A percentile compares a stretch with the other conserved stretches of the same genome.
phyloP scores from a whole-genome alignment of 37 sponge, comb jelly and placozoan genomes.

The Halisarca cf. caerulea region DNA sequence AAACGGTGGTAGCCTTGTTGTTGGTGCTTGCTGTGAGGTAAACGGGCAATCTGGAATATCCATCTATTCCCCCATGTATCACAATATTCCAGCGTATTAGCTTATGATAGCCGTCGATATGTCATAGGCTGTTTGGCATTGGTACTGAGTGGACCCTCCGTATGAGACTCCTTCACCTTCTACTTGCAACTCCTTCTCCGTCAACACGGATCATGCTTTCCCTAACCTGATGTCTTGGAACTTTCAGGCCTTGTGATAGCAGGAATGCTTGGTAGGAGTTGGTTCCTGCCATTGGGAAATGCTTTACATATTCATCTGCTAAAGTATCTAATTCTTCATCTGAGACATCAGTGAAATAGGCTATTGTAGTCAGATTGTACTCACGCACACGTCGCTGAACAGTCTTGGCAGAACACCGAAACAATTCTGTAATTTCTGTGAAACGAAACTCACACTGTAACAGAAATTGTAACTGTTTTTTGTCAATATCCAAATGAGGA shows the following conservation, averaged over 20 bases:
- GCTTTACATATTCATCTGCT: too few relatives aligned
- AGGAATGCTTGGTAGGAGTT: slow-evolving; percentile 14
- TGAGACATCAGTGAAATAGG: too few relatives aligned
- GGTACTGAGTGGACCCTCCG: slow-evolving; percentile 42
- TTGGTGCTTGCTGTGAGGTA: slow-evolving; percentile 42
- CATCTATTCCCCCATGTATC: slow-evolving; percentile 66
- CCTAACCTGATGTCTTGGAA: slow-evolving; percentile 30
- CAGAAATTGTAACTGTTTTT: neutral
- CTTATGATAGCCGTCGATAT: slow-evolving; percentile 58
- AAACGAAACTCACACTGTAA: neutral
- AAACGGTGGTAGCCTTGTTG: slow-evolving; percentile 47
- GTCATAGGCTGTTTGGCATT: slow-evolving; percentile 57
- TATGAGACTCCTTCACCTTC: neutral
- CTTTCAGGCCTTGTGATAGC: slow-evolving; percentile 9
- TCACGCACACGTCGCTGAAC: neutral
- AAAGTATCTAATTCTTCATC: too few relatives aligned
- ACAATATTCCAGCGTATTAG: slow-evolving; percentile 62
- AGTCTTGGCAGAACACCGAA: neutral
- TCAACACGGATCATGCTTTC: slow-evolving; percentile 38
- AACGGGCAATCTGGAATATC: slow-evolving; percentile 42
- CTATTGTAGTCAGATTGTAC: neutral
- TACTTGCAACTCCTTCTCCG: neutral
- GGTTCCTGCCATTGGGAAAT: too few relatives aligned
- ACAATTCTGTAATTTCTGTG: neutral
- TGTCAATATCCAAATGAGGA: neutral